Base-by-base conservation (phyloP, 2,888 invertebrate genomes). In the Eilema depressum region DNA sequence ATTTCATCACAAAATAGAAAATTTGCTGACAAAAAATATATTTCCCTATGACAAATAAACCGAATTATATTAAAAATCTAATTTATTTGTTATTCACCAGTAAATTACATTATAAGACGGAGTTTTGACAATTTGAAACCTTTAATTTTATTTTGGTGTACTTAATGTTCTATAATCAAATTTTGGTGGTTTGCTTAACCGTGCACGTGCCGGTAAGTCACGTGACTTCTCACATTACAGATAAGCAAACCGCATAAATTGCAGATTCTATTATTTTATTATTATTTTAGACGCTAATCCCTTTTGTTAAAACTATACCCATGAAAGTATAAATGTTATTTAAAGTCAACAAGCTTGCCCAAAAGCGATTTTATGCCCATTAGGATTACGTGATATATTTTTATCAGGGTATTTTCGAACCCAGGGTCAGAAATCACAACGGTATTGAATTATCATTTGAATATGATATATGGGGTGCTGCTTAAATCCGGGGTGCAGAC, bases 361-460 rank as follows among this genome's bases (percentile, higher is more conserved):
- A 84, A 88, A 86, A 92, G 91, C 53, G 92, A 94, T 93, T 93
- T 91, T 91, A 93, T 93, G 94, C 91, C 87, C 81, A 87, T 91
- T 88, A 87, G 90, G 91, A 93, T 93, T 92, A 84, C 77, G 67
- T 74, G 78, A 79, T 83, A 75, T 81, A 73, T 80, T 87, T 91
- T 94, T 92, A 94, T 93, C 92, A 86, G 69, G 84, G 84, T 79
- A 88, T 89, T 88, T 83, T 80, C 84, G 82, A 84, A 80, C 77
- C 74, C 82, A 83, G 89, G 91, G 89, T 91, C 90, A 90, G 88
- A 88, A 93, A 93, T 93, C 92, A 91, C 88, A 85, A 85, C 83
- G 87, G 91, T 93, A 94, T 95, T 93, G 94, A 94, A 95, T 94
- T 94, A 94, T 93, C 93, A 93, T 94, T 92, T 92, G 91, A 93